Percentiles rank a stretch among this genome's conserved stretches.
Conservation (phyloP, 2,888 invertebrate species). For the Neuroscelio doddi region DNA sequence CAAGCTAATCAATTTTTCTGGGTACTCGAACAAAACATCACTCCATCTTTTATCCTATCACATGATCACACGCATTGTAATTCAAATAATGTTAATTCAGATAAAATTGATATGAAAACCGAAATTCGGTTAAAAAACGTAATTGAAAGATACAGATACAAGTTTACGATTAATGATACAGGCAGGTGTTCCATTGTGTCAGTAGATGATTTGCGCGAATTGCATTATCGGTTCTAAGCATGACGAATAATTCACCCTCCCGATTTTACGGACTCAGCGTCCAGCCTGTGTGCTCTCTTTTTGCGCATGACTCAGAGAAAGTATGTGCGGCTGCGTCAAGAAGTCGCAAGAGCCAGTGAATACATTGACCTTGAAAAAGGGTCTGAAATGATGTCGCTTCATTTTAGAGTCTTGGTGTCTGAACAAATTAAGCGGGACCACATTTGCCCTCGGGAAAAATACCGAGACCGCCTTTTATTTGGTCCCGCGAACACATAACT, state of each 20-base stretch:
- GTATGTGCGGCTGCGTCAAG: too few relatives aligned
- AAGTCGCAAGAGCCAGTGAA: conserved; percentile 59
- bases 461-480: too few relatives aligned
- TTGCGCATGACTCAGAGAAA: too few relatives aligned
- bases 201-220: conserved; percentile 12
- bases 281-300: conserved; percentile 6
- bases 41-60: too few relatives aligned
- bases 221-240: conserved; percentile 22
- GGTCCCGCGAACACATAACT: too few relatives aligned
- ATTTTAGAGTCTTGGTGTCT: conserved; percentile 26
- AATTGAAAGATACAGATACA: conserved; percentile 3
- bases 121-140: background rate
- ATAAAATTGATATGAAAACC: too few relatives aligned
- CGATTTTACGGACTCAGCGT: conserved; percentile 24
- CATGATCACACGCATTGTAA: too few relatives aligned
- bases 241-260: conserved; percentile 18
- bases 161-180: background rate
- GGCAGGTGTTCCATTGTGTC: conserved; percentile 11
- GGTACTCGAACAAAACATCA: too few relatives aligned
- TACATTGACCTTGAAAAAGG: conserved; percentile 57
- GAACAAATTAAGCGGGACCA: conserved; percentile 23
- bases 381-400: conserved; percentile 39
- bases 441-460: conserved; percentile 32
- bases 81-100: too few relatives aligned
- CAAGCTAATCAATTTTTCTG: too few relatives aligned